A percentile compares a stretch with the other conserved stretches of the same genome.
phyloP scores from a whole-genome alignment of 2,113 vertebrate species.

The Elachura formosa region DNA sequence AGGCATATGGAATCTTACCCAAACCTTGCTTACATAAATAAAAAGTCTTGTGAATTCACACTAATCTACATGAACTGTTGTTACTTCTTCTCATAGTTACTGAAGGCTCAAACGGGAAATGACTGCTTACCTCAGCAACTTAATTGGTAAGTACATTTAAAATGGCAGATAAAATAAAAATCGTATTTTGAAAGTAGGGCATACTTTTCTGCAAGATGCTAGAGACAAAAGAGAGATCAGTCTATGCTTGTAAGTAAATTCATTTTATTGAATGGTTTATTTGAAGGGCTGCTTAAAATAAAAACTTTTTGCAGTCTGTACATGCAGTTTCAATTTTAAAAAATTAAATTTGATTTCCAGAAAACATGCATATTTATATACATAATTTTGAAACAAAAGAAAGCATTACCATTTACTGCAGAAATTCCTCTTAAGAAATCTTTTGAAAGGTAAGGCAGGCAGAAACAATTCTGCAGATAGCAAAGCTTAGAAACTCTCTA shows the following conservation, averaged over 20 bases:
- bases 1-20: background rate
- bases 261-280: constrained; percentile 63
- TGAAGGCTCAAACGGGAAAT: background rate
- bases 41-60: background rate
- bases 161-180: background rate
- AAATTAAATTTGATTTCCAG: constrained; percentile 57
- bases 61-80: fast-evolving
- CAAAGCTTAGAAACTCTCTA: constrained; percentile 26
- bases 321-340: constrained; percentile 25
- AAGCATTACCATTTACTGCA: constrained; percentile 53
- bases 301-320: constrained; percentile 31
- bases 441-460: background rate
- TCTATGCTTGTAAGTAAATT: background rate
- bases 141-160: background rate
- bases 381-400: background rate
- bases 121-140: background rate
- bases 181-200: background rate
- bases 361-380: constrained; percentile 68
- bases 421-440: constrained; percentile 40
- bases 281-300: constrained; percentile 21
- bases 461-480: background rate
- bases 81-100: background rate
- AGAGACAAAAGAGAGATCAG: background rate
- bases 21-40: background rate
- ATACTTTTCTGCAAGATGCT: background rate